These are phyloP conservation scores for Margaritifera margaritifera DNA, from an alignment of 2,888 invertebrate genomes.

Conservation along the genomic window DNA sequence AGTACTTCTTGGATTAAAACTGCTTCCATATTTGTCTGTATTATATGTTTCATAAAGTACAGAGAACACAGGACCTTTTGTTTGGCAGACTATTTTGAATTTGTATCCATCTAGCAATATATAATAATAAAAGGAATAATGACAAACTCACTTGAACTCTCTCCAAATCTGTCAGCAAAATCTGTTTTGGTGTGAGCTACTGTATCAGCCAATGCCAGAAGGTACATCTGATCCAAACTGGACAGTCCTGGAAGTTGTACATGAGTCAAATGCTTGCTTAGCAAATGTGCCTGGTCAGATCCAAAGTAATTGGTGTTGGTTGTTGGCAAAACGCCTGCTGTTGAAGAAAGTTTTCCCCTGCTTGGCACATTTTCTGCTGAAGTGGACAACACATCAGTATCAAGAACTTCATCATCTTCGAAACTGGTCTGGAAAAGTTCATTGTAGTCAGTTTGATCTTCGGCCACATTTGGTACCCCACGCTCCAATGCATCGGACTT, in stretches of 20 bases:
- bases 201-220: slow-evolving; percentile 98
- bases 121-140: no score
- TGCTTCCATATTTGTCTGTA: no score
- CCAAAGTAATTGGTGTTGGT: slow-evolving; percentile 62
- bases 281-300: slow-evolving; percentile 54
- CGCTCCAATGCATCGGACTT: slow-evolving; percentile 38
- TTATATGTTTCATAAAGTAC: no score
- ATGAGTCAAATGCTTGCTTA: slow-evolving; percentile 85
- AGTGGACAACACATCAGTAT: slow-evolving; percentile 53
- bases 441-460: slow-evolving; percentile 81
- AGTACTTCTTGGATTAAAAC: no score
- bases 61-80: no score
- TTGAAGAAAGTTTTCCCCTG: slow-evolving; percentile 74
- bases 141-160: no score
- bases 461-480: slow-evolving; percentile 17
- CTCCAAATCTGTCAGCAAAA: slow-evolving; percentile 63
- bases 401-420: slow-evolving; percentile 50
- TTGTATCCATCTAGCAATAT: no score
- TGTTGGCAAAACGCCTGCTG: slow-evolving; percentile 17
- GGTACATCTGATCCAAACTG: slow-evolving; percentile 99
- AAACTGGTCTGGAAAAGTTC: slow-evolving; percentile 80
- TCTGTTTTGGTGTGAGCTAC: slow-evolving; percentile 78
- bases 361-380: slow-evolving; percentile 78
- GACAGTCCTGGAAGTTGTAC: slow-evolving; percentile 83
- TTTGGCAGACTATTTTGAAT: no score